Evolutionary conservation across 2,888 invertebrate genomes (phyloP).

Genomic region (Hecatera dysodea): DNA sequence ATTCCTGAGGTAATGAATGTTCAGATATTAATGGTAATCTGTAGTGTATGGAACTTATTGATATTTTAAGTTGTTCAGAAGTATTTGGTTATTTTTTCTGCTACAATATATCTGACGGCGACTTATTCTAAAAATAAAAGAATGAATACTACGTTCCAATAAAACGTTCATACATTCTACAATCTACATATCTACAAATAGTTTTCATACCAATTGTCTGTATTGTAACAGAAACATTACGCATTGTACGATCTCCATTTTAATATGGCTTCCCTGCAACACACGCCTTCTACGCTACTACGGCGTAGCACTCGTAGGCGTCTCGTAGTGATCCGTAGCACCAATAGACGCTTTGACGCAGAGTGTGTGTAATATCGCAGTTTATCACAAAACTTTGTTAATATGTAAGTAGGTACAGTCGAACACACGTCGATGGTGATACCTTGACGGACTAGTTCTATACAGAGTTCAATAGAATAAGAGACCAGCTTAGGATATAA

Average conservation of each 20-base stretch:
- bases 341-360: slow-evolving; percentile 29
- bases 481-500: no score
- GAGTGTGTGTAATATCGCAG: slow-evolving; percentile 27
- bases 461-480: not conserved
- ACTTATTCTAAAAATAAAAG: not conserved
- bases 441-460: not conserved
- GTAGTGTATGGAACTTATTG: no score
- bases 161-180: not conserved
- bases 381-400: slow-evolving; percentile 33
- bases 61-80: no score
- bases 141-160: not conserved
- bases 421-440: not conserved
- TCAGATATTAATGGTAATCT: no score
- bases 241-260: not conserved
- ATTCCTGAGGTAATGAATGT: no score
- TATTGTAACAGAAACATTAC: not conserved
- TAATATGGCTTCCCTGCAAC: not conserved
- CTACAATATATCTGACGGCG: no score
- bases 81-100: no score
- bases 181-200: not conserved
- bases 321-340: slow-evolving; percentile 4
- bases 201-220: not conserved
- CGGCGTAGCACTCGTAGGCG: slow-evolving; percentile 13
- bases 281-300: slow-evolving; percentile 11
- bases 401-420: slow-evolving; percentile 11